Base-by-base conservation (phyloP, 2,888 invertebrate genomes). In the Silvanus unidentatus region DNA sequence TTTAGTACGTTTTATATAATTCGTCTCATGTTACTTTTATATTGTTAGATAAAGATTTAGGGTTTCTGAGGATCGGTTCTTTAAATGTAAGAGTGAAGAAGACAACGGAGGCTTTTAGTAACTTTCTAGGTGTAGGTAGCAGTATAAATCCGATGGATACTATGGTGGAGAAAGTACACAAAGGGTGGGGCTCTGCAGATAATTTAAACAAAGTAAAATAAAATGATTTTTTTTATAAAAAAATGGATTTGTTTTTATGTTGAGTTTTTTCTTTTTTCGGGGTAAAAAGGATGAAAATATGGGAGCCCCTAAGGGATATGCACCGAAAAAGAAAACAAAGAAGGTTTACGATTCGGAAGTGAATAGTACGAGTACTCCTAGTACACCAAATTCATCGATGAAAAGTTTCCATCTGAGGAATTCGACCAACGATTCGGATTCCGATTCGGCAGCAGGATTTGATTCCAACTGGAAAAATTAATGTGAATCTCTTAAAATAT, bases 11-110 rank as follows among this genome's bases (percentile, higher is more conserved):
- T 42, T 40, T 28, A 39, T 36, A 49, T 32, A 14, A 43, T 27
- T 43, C 16, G 14, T 34, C 46, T 30, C 27, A 43, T 36, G 36
- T 41, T 44, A 15, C 16, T 37, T 39, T 10, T 38, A 45, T 34
- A 48, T 45, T 76, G 74, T 40, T 76, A 87, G 90, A 91, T 75
- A 89, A 88, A 77, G 93, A 93, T 75, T 79, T 83, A 72, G 86
- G 90, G 59, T 92, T 93, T 73, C 82, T 93, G 55, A 82, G 93
- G 66, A 92, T 93, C 74, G 93, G 93, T 61, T 93, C 92, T 13
- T 74, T 93, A 70, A 93, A 92, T 74, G 91, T 92, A 39, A 81
- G 91, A 65, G 91, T 92, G 61, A 92, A 92, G 75, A 90, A 88
- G 73, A 92, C 92, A 39, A 91, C 92, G 45, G 92, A 92, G 70